Conservation (phyloP, 2,113 vertebrate genomes). For the Hylia prasina region DNA sequence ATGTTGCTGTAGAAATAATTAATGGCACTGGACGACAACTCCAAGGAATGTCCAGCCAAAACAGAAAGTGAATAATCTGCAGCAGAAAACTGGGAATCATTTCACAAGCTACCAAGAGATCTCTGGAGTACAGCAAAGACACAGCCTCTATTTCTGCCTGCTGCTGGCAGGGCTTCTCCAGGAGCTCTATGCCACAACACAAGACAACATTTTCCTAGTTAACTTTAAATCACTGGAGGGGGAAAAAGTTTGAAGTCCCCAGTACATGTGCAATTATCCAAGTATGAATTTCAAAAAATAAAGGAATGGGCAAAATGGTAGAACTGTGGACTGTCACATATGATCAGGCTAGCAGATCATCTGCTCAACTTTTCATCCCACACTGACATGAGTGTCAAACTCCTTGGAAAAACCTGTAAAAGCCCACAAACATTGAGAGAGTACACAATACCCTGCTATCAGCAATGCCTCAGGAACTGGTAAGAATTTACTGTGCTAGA, state of each 20-base stretch:
- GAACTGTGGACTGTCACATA: neutral
- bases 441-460: neutral
- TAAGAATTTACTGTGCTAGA: neutral
- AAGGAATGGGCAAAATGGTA: neutral
- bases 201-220: neutral
- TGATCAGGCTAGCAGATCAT: neutral
- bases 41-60: neutral
- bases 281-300: neutral
- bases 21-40: neutral
- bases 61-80: neutral
- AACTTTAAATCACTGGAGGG: neutral
- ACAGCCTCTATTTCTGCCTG: neutral
- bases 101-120: neutral
- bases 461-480: neutral
- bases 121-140: neutral
- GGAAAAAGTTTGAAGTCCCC: neutral
- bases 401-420: neutral
- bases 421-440: neutral
- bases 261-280: neutral
- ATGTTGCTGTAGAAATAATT: neutral
- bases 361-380: neutral
- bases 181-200: neutral
- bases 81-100: slow-evolving; percentile 5
- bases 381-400: neutral
- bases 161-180: neutral